Base-by-base conservation (phyloP, 2,797 vertebrate genomes). In the Syngnathus rostellatus region DNA sequence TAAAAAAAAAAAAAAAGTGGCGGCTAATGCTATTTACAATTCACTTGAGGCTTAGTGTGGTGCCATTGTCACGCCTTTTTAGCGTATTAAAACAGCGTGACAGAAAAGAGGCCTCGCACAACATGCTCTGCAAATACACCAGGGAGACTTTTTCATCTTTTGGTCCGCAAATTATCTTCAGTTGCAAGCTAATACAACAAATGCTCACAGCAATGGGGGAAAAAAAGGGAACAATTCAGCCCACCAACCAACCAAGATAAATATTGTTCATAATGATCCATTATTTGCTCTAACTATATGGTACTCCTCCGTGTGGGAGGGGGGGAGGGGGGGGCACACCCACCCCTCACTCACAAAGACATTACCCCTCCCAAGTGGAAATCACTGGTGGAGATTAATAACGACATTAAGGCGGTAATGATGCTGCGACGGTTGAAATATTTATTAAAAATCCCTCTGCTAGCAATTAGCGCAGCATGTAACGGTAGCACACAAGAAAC, bases 361-460 rank as follows among this genome's bases (percentile, higher is more conserved):
- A 21, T 57, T 37, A 38, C 83, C 88, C 71, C 82, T 88, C 85
- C 75, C 81, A 83, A 88, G 82, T 87, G 83, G 86, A 90, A 91
- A 91, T 91, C 89, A 91, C 88, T 81, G 81, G 88, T 81, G 78
- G 84, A 91, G 90, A 92, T 92, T 90, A 92, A 92, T 90, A 91
- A 91, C 85, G 80, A 87, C 86, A 91, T 90, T 90, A 91, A 62
- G 88, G 81, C 87, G 79, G 88, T 91, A 92, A 92, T 90, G 91
- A 91, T 91, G 91, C 89, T 85, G 86, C 81, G 73, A 81, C 77
- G 87, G 89, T 89, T 92, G 85, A 90, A 92, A 91, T 91, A 92
- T 93, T 91, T 92, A 92, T 92, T 92, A 92, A 93, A 91, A 87
- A 92, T 92, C 91, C 91, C 91, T 91, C 88, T 91, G 91, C 90